Evolutionary conservation across 2,888 invertebrate genomes (phyloP), one percentile per base, ranked within the genome.

Genomic region (Mycalesis mineus): DNA sequence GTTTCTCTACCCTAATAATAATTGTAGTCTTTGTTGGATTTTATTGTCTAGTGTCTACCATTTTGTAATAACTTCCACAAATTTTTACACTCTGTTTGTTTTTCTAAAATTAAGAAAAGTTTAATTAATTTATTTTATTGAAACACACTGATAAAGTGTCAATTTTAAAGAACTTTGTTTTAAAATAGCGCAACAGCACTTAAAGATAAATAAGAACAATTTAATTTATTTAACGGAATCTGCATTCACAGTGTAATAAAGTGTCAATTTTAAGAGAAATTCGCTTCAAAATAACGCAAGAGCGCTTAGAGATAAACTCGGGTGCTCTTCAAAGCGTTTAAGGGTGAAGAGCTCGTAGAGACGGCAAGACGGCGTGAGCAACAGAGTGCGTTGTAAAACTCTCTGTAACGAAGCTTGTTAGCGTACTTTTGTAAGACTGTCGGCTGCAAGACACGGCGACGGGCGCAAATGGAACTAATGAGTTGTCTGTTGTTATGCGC

Each of bases 381-480:
- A 70, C 68, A 72, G 66, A 66, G 69, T 75, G 69, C 80, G 69
- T 78, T 74, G 77, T 79, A 77, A 80, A 80, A 79, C 75, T 81
- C 72, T 67, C 72, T 66, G 70, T 84, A 86, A 86, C 87, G 86
- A 85, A 86, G 83, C 87, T 86, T 84, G 86, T 88, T 88, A 87
- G 81, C 70, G 75, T 75, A 76, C 78, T 80, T 81, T 78, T 81
- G 77, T 80, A 78, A 82, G 78, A 82, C 82, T 83, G 84, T 82
- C 82, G 75, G 72, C 69, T 70, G 71, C 72, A 74, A 77, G 83
- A 82, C 82, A 83, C 80, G 73, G 74, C 68, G 72, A 72, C 68
- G 66, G 64, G 66, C 65, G 69, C 77, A 83, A 84, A 87, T 87
- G 86, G 82, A 82, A 81, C 81, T 86, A 87, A 88, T 86, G 84